Evolutionary conservation across 2,113 vertebrate genomes (phyloP), one percentile per base, ranked within the genome.

Genomic region (Chamaetylas fuelleborni): DNA sequence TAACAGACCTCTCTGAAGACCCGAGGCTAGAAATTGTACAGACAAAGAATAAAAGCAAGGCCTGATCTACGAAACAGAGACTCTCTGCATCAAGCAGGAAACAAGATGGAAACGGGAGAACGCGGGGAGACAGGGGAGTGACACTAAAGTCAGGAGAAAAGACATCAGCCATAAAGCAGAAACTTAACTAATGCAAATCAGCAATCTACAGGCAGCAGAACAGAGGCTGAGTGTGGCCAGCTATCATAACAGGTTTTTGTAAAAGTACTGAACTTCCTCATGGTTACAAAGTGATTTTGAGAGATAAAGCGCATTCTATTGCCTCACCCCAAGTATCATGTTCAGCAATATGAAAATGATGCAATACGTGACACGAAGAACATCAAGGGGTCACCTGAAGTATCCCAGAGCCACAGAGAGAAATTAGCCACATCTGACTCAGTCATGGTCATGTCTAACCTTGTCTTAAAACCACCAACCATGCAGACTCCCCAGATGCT

Each of bases 361-460:
- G 19, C 2, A 66, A 45, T 4, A 48, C 0, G 0, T 40, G 61
- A 45, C 38, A 43, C 0, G 25, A 8, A 81, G 28, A 8, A 81
- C 25, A 38, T 40, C n/a, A 51, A 26, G 29, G 53, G 22, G 22
- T 43, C 42, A 73, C 33, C 8, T 51, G 54, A 66, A 65, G 43
- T 48, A 72, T 29, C 7, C 15, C 19, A 70, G 42, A 6, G 40
- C 48, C 24, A 12, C 1, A 1, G 16, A 60, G 31, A 61, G 11
- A 53, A 72, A 61, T n/a, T 2, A 14, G 45, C 22, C 26, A 34
- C 23, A 34, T 38, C 16, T 0, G 0, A 33, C 34, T 19, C 48
- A 36, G 26, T 34, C 31, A 36, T 2, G 8, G 72, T 33, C n/a
- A 18, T 42, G 24, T 3, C 70, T 38, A 74, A 50, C 15, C 15